A percentile compares a stretch with the other conserved stretches of the same genome.
These are phyloP conservation scores for Thera britannica DNA, from an alignment of 2,888 invertebrate genomes.

Conservation along the genomic window DNA sequence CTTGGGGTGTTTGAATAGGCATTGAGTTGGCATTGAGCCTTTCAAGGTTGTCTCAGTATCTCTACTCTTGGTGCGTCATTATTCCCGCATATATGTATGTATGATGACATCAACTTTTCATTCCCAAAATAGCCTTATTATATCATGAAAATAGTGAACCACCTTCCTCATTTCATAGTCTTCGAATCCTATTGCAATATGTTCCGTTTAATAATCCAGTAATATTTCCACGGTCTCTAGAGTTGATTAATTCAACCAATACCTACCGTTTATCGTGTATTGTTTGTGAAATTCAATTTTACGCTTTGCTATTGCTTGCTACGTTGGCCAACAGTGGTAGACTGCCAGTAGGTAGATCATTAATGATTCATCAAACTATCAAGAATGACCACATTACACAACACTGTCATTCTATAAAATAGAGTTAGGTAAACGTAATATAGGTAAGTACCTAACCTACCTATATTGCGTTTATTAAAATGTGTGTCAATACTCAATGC, in stretches of 20 bases:
- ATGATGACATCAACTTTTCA: conserved; percentile 18
- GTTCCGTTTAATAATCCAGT: neutral
- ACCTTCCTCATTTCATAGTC: neutral
- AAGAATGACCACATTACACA: conserved; percentile 7
- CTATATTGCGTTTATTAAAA: conserved; percentile 9
- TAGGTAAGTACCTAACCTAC: neutral
- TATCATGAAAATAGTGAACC: neutral
- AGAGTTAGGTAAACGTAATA: neutral
- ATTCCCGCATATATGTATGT: conserved; percentile 39
- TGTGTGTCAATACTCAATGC: conserved; percentile 11
- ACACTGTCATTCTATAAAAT: conserved; percentile 4
- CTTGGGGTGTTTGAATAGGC: conserved; percentile 49
- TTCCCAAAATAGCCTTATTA: neutral
- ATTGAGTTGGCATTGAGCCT: conserved; percentile 49
- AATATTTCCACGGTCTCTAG: neutral
- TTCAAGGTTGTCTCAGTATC: conserved; percentile 55
- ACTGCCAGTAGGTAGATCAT: conserved; percentile 8
- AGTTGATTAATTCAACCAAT: neutral
- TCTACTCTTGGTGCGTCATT: conserved; percentile 55
- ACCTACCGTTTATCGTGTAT: conserved; percentile 4
- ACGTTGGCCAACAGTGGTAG: conserved; percentile 9
- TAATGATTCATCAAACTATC: conserved; percentile 21
- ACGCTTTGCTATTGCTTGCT: conserved; percentile 10
- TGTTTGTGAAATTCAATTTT: conserved; percentile 31
- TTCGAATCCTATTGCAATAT: neutral